Evolutionary conservation across 2,888 invertebrate genomes (phyloP), one percentile per base, ranked within the genome.

Genomic region (Rhagophthalmus giganteus): DNA sequence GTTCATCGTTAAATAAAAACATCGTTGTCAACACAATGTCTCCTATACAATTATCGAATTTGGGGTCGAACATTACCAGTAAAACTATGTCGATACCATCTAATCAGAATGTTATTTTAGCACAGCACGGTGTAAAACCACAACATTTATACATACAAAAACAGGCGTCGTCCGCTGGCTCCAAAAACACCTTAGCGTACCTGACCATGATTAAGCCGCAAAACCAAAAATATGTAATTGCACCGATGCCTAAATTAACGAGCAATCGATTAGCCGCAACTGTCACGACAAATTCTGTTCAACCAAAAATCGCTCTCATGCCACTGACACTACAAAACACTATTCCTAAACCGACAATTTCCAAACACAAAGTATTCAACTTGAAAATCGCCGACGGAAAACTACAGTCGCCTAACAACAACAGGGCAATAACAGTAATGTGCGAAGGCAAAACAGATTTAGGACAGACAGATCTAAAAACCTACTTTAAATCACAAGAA

Each of bases 351-450:
- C 11, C 14, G 1, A 41, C 45, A 48, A 56, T 48, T 27, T 78
- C 7, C 79, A 81, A 62, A 65, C 79, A 81, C 5, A 82, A 81
- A 34, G 79, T 83, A 60, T 82, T 84, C 50, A 86, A 85, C 70
- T 75, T 86, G 50, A 85, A 86, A 75, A 84, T 86, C 65, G 79
- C 81, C 12, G 85, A 84, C 70, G 83, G 82, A 2, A 81, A 82
- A 67, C 75, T 83, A 51, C 82, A 79, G 61, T 78, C 80, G 61
- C 83, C 83, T 61, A 78, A 77, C 14, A 81, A 81, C 65, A 82
- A 82, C 9, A n/a, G n/a, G n/a, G 81, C 79, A 33, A 81, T 84
- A 32, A 83, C 83, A 44, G 82, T 84, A 41, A 79, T 81, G 78
- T 74, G 79, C 60, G 81, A 81, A 55, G 55, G 54, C 66, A 60